phyloP scores from a whole-genome alignment of 2,113 vertebrate genomes.

The Megaleporinus macrocephalus region DNA sequence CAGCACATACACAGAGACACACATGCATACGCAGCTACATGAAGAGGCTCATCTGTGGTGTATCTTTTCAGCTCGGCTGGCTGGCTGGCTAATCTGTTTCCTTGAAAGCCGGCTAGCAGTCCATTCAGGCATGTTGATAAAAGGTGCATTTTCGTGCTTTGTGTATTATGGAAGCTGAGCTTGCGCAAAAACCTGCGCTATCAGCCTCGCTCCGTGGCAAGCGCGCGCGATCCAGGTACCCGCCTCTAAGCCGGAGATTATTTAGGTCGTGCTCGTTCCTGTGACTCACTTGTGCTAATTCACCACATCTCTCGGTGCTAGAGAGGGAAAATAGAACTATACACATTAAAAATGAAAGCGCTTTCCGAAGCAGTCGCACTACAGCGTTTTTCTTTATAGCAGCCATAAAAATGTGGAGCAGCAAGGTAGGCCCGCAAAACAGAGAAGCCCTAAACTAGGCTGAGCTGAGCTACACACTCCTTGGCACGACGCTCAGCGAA shows the following conservation, averaged over 20 bases:
- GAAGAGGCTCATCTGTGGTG: slow-evolving; percentile 18
- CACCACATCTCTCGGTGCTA: slow-evolving; percentile 21
- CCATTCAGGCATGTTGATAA: slow-evolving; percentile 60
- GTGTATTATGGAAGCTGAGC: slow-evolving; percentile 53
- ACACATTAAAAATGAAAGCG: slow-evolving; percentile 44
- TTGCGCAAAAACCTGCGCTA: slow-evolving; percentile 44
- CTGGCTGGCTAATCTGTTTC: slow-evolving; percentile 56
- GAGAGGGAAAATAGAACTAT: slow-evolving; percentile 28
- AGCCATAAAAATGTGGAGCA: slow-evolving; percentile 39
- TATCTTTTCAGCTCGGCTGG: slow-evolving; percentile 48
- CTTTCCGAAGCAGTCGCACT: slow-evolving; percentile 29
- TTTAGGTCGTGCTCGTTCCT: slow-evolving; percentile 50
- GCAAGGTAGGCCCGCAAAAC: slow-evolving; percentile 27
- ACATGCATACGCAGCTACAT: neutral
- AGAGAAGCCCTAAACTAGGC: slow-evolving; percentile 19
- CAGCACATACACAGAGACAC: slow-evolving; percentile 1
- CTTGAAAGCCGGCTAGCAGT: slow-evolving; percentile 63
- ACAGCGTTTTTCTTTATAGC: slow-evolving; percentile 5
- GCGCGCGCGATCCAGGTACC: slow-evolving; percentile 55
- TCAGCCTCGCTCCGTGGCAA: slow-evolving; percentile 48
- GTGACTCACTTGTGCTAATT: slow-evolving; percentile 45
- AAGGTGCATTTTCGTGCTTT: slow-evolving; percentile 45
- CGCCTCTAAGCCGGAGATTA: slow-evolving; percentile 54
- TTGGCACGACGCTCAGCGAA: slow-evolving; percentile 10
- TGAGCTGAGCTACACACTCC: slow-evolving; percentile 27